A percentile compares a stretch with the other conserved stretches of the same genome.
Conservation (phyloP, 2,888 invertebrate species). For the Acanthosepion esculentum region DNA sequence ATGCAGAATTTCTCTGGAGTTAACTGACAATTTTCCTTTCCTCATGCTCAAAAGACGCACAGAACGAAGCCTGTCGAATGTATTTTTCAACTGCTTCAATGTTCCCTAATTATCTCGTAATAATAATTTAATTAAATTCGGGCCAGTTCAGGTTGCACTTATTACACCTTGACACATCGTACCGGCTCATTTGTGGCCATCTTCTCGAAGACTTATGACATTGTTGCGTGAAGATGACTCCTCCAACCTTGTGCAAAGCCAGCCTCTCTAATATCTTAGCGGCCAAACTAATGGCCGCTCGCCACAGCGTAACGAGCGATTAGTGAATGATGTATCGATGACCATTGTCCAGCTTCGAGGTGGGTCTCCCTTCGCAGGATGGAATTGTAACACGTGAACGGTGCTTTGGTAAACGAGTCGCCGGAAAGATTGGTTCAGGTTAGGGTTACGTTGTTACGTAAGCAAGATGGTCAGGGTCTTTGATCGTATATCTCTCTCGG, state of each 20-base stretch:
- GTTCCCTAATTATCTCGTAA: neutral
- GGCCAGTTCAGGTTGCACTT: neutral
- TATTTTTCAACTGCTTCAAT: neutral
- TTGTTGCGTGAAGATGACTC: neutral
- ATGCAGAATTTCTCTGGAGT: too few species aligned
- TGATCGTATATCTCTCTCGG: neutral
- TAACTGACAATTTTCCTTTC: too few species aligned
- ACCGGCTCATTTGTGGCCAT: neutral
- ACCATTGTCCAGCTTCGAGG: neutral
- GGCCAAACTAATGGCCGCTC: neutral
- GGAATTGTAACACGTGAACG: neutral
- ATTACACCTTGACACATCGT: neutral
- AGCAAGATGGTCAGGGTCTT: neutral
- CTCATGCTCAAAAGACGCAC: too few species aligned
- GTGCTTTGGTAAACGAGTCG: neutral
- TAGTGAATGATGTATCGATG: neutral
- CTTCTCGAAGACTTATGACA: neutral
- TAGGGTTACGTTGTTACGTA: neutral
- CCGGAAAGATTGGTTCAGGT: neutral
- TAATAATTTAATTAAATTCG: neutral
- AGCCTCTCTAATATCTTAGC: neutral
- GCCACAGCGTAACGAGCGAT: neutral
- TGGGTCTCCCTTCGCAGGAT: neutral
- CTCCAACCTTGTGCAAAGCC: neutral
- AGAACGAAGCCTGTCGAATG: too few species aligned